Evolutionary conservation across 1,140 invertebrate genomes (phyloP).

Genomic region (Brachionus koreanus): DNA sequence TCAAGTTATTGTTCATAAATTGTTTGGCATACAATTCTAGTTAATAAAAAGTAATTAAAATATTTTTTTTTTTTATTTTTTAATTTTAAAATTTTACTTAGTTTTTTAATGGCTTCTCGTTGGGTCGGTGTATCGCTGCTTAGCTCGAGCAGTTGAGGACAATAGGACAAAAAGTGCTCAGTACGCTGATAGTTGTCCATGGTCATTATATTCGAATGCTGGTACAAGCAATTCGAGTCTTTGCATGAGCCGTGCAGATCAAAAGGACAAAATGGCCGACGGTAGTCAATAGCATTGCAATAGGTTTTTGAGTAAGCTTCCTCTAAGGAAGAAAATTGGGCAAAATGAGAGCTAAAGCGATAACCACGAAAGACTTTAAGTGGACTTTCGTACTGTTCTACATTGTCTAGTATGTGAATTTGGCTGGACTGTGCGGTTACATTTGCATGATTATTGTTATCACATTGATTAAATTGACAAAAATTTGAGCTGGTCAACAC

Average conservation of each 20-base stretch:
- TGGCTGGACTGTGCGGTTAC: neutral
- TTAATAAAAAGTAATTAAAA: neutral
- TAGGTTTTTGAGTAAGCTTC: conserved; percentile 36
- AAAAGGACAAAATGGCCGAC: conserved; percentile 41
- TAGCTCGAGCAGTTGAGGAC: conserved; percentile 9
- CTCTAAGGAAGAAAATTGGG: neutral
- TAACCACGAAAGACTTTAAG: conserved; percentile 20
- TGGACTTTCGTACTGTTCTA: conserved; percentile 30
- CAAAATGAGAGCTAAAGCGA: conserved; percentile 36
- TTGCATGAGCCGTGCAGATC: conserved; percentile 43
- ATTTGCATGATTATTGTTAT: neutral
- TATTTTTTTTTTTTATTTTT: neutral
- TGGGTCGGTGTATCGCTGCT: neutral
- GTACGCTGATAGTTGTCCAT: conserved; percentile 44
- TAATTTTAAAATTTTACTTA: neutral
- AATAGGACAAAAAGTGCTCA: conserved; percentile 40
- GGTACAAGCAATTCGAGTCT: conserved; percentile 38
- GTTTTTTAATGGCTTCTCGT: conserved; percentile 20
- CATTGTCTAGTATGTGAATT: neutral
- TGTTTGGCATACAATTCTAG: conserved; percentile 22
- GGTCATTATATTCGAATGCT: conserved; percentile 29
- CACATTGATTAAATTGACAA: conserved; percentile 24
- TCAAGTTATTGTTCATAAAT: conserved; percentile 40
- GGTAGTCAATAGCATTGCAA: conserved; percentile 12
- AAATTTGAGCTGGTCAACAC: conserved; percentile 16